phyloP scores from a whole-genome alignment of 2,888 invertebrate species.

The Drosophila helvetica region DNA sequence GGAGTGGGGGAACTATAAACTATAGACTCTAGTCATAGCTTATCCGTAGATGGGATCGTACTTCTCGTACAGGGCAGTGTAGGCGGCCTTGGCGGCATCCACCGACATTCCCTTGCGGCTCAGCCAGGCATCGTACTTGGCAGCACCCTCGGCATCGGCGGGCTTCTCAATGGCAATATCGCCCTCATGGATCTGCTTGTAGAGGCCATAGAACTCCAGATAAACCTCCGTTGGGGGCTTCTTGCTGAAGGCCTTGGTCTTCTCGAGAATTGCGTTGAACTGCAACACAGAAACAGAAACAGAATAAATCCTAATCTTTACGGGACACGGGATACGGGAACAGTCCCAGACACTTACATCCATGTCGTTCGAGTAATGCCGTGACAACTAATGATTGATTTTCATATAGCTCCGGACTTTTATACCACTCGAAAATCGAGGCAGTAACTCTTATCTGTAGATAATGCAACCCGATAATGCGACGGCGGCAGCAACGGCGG shows the following conservation, averaged over 20 bases:
- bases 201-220: constrained; percentile 92
- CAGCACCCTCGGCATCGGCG: constrained; percentile 94
- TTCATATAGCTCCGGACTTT: constrained; percentile 39
- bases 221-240: constrained; percentile 92
- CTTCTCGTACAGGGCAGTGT: constrained; percentile 88
- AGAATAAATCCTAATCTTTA: neutral
- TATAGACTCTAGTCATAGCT: constrained; percentile 8
- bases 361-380: constrained; percentile 48
- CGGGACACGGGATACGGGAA: neutral
- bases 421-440: constrained; percentile 46
- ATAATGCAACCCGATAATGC: neutral
- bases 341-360: constrained; percentile 61
- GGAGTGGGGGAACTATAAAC: too few relatives aligned
- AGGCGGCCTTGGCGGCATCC: constrained; percentile 92
- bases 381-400: constrained; percentile 56
- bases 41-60: constrained; percentile 85
- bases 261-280: constrained; percentile 66
- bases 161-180: constrained; percentile 93
- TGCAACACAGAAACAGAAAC: constrained; percentile 11
- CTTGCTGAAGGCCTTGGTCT: constrained; percentile 88
- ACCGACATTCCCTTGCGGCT: constrained; percentile 90
- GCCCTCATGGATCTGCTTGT: constrained; percentile 92
- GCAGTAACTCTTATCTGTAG: neutral
- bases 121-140: constrained; percentile 97
- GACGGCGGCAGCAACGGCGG: neutral